Conservation (phyloP, 2,888 invertebrate genomes). For the Syrphus vitripennis region DNA sequence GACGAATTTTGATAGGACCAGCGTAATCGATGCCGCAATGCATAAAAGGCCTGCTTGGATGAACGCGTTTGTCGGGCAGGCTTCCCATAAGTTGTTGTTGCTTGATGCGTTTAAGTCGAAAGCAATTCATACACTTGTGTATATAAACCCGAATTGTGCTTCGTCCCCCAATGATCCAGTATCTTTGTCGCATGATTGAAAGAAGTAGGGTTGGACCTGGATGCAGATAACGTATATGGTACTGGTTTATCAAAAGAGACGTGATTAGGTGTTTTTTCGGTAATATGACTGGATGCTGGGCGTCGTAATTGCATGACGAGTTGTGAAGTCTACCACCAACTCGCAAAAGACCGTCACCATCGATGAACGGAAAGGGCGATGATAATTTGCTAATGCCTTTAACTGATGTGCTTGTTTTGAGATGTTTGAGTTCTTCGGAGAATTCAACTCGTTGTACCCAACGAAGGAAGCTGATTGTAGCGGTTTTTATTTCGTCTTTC, state of each 20-base stretch:
- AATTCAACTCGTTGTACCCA: not conserved
- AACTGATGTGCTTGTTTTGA: not conserved
- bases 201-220: conserved; percentile 5
- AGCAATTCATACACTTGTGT: conserved; percentile 26
- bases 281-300: conserved; percentile 32
- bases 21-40: conserved; percentile 42
- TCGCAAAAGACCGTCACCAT: conserved; percentile 19
- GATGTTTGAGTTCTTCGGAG: not conserved
- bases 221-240: not conserved
- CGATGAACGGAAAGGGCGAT: conserved; percentile 9
- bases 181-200: conserved; percentile 6
- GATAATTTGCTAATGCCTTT: not conserved
- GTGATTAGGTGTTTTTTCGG: not conserved
- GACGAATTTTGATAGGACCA: conserved; percentile 18
- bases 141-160: conserved; percentile 11
- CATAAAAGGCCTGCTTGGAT: conserved; percentile 23
- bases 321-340: conserved; percentile 35
- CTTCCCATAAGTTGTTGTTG: conserved; percentile 39
- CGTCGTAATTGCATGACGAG: conserved; percentile 10
- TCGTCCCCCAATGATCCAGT: conserved; percentile 25
- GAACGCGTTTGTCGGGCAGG: conserved; percentile 15
- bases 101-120: conserved; percentile 15
- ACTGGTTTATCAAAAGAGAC: not conserved
- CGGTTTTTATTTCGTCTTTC: not conserved
- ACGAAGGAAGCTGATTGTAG: not conserved